Conservation (phyloP, 2,113 vertebrate species). For the Haemorhous mexicanus region DNA sequence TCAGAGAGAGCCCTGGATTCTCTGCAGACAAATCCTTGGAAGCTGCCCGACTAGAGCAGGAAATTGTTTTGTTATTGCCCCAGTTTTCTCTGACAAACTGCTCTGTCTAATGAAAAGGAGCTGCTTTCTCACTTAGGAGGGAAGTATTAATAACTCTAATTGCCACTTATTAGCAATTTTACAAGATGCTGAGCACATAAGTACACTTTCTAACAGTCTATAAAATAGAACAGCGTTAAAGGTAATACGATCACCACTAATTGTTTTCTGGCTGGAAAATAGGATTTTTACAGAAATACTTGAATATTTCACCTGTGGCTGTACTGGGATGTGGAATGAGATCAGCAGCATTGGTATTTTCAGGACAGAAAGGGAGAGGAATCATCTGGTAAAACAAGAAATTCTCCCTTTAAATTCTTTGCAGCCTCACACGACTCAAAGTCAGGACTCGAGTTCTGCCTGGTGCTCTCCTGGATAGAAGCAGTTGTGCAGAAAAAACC, state of each 20-base stretch:
- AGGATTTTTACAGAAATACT: background rate
- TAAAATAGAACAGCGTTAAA: background rate
- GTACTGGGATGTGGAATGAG: background rate
- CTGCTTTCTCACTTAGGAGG: background rate
- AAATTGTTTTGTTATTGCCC: background rate
- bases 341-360: background rate
- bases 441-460: fast-evolving
- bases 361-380: background rate
- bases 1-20: background rate
- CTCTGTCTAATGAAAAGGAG: background rate
- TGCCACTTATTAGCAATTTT: constrained; percentile 38
- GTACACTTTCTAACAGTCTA: background rate
- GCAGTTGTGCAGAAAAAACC: background rate
- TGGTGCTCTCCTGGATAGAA: background rate
- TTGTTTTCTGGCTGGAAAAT: background rate
- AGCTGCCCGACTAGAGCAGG: background rate
- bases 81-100: background rate
- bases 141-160: constrained; percentile 41
- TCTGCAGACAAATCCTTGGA: background rate
- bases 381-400: background rate
- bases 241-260: background rate
- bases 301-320: background rate
- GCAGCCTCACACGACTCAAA: background rate
- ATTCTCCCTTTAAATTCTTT: background rate
- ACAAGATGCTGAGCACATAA: constrained; percentile 39